These are phyloP conservation scores for Amia ocellicauda DNA, from an alignment of 2,113 vertebrate genomes.

Conservation along the genomic window DNA sequence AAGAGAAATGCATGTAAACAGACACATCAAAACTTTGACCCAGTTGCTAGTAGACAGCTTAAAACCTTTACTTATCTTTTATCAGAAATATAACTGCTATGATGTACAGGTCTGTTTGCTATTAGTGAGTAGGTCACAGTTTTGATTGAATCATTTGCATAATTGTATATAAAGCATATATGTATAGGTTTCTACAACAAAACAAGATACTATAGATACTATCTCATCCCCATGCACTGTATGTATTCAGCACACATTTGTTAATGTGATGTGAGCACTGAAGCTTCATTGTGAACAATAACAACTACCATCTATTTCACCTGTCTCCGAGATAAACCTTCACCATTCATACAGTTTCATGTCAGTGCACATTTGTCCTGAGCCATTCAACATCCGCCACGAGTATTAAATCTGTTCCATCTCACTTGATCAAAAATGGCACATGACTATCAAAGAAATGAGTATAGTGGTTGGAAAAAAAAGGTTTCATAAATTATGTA, in stretches of 20 bases:
- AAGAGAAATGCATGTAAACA: no score
- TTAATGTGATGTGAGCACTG: neutral
- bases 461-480: neutral
- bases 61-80: no score
- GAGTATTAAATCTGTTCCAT: conserved; percentile 4
- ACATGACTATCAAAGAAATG: conserved; percentile 15
- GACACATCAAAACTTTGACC: no score
- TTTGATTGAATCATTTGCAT: neutral
- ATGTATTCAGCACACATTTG: neutral
- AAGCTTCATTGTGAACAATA: conserved; percentile 10
- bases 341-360: neutral
- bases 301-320: conserved; percentile 8
- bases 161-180: neutral
- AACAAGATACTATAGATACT: no score
- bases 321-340: conserved; percentile 9
- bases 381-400: neutral
- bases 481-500: conserved; percentile 12
- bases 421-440: conserved; percentile 18
- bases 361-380: conserved; percentile 2
- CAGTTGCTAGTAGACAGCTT: no score
- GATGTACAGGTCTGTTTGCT: no score
- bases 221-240: neutral
- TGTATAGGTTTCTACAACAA: neutral
- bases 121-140: no score
- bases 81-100: no score